Conservation (phyloP, 2,888 invertebrate species). For the Psococerastis gibbosa region DNA sequence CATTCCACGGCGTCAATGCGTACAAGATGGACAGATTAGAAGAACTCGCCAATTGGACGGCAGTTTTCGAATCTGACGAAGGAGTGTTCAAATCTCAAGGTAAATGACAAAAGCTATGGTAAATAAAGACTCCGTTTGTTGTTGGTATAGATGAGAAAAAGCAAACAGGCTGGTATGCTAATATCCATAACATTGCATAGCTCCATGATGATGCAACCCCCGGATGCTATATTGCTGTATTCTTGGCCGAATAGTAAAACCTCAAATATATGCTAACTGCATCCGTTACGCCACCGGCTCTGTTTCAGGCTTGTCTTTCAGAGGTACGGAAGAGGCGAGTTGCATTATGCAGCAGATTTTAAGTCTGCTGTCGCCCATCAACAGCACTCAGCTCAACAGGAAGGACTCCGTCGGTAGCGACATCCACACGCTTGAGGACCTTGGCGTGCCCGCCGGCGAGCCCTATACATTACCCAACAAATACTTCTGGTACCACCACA, state of each 20-base stretch:
- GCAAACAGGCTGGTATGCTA: too few relatives aligned
- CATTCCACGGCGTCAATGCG: conserved; percentile 41
- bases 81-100: conserved; percentile 41
- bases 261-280: too few relatives aligned
- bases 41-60: conserved; percentile 41
- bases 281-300: too few relatives aligned
- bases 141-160: too few relatives aligned
- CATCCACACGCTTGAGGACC: conserved; percentile 37
- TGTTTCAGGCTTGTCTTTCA: conserved; percentile 38
- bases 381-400: conserved; percentile 37
- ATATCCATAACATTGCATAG: not conserved
- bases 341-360: conserved; percentile 46
- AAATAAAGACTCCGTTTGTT: too few relatives aligned
- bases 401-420: conserved; percentile 44
- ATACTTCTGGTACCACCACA: conserved; percentile 64
- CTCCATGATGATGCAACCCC: too few relatives aligned
- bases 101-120: too few relatives aligned
- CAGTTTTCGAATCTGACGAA: conserved; percentile 66
- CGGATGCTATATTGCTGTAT: too few relatives aligned
- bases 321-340: conserved; percentile 37
- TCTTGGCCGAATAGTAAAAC: too few relatives aligned
- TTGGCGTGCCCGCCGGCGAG: conserved; percentile 50
- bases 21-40: conserved; percentile 41
- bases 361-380: conserved; percentile 42
- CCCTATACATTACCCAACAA: conserved; percentile 44